A percentile compares a stretch with the other conserved stretches of the same genome.
phyloP scores from a whole-genome alignment of 2,113 vertebrate genomes.

The Nanorana parkeri region DNA sequence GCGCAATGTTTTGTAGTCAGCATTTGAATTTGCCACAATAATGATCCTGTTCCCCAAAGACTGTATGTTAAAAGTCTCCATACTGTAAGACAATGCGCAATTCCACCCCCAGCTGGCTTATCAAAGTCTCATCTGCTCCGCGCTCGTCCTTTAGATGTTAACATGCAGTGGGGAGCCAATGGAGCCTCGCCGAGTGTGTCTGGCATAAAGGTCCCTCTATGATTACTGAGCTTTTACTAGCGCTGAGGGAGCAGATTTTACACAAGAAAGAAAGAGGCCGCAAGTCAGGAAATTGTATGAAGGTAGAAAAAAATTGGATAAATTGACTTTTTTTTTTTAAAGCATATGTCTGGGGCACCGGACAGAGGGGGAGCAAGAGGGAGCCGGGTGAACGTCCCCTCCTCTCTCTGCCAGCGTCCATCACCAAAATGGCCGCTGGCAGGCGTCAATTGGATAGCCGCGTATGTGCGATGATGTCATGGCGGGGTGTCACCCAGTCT shows the following conservation, averaged over 20 bases:
- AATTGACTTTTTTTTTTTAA: neutral
- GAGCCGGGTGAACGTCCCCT: too few species aligned
- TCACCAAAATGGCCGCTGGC: too few species aligned
- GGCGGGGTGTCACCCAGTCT: too few species aligned
- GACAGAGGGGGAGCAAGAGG: too few species aligned
- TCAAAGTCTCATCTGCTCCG: neutral
- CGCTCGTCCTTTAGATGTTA: constrained; percentile 15
- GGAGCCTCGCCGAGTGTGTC: neutral
- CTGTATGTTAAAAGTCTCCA: neutral
- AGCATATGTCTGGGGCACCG: too few species aligned
- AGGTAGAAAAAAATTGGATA: neutral
- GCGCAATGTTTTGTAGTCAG: neutral
- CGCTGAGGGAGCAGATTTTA: constrained; percentile 10
- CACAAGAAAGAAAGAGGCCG: neutral
- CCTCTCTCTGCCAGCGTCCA: too few species aligned
- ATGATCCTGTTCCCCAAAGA: neutral
- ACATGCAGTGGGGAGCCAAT: constrained; percentile 22
- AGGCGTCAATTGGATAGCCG: too few species aligned
- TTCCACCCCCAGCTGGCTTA: neutral
- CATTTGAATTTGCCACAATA: neutral
- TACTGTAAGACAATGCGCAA: constrained; percentile 9
- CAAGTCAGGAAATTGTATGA: neutral
- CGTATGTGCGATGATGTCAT: too few species aligned
- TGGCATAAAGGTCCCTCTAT: neutral
- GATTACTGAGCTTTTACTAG: constrained; percentile 17